Conservation (phyloP, 2,113 vertebrate genomes). For the Brevimyrus niger region DNA sequence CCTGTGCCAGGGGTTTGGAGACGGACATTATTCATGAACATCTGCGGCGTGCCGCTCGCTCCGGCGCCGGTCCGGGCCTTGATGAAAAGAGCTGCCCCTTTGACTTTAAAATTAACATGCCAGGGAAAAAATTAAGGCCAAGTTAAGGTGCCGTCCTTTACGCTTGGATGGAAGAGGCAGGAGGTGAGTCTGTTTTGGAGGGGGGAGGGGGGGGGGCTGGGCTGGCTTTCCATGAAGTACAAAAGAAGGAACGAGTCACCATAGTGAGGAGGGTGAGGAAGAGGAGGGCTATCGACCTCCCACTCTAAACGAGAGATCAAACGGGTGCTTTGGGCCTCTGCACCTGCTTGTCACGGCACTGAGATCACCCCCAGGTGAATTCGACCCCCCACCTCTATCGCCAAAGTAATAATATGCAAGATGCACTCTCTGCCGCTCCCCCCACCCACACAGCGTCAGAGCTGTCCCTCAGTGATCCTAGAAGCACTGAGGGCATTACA, state of each 20-base stretch:
- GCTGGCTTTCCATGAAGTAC: not conserved
- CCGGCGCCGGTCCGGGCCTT: conserved; percentile 57
- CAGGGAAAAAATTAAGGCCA: conserved; percentile 71
- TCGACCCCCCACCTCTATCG: not conserved
- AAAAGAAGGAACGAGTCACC: not conserved
- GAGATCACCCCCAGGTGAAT: not conserved
- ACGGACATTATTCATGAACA: conserved; percentile 99
- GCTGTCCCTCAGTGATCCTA: not conserved
- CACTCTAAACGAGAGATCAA: not conserved
- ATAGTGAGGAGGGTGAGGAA: not conserved
- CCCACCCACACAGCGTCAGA: not conserved
- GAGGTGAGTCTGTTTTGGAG: not conserved
- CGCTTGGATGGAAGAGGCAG: not conserved
- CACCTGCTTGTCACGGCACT: not conserved
- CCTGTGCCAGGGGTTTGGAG: conserved; percentile 84
- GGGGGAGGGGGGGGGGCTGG: not conserved
- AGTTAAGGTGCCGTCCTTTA: conserved; percentile 19
- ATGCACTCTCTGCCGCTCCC: not conserved
- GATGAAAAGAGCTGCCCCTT: conserved; percentile 79
- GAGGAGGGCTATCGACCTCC: not conserved
- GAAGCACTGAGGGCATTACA: not conserved
- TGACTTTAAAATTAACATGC: conserved; percentile 85
- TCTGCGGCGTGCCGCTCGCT: conserved; percentile 85
- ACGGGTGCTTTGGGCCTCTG: not conserved
- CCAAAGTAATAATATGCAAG: not conserved